Base-by-base conservation (phyloP, 2,888 invertebrate genomes). In the Drosophila limbata region DNA sequence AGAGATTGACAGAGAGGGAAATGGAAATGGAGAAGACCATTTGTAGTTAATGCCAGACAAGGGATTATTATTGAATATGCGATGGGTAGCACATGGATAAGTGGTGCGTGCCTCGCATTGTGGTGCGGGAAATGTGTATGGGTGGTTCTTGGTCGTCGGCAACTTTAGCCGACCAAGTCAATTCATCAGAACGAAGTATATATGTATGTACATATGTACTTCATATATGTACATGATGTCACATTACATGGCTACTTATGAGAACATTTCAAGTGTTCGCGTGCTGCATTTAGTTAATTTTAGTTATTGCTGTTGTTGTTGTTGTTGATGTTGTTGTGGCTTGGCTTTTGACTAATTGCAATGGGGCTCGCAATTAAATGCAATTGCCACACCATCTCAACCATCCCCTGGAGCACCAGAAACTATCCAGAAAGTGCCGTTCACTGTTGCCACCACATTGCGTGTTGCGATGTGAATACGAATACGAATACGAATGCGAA, bases 341-440 rank as follows among this genome's bases (percentile, higher is more conserved):
- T 48, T 61, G 65, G 69, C 75, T 71, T 77, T 81, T 73, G 76
- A 79, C 85, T 84, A 83, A 83, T 83, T 83, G 77, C 88, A 82
- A 67, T 76, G 77, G 68, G 69, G 56, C 63, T 69, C 21, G 69
- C 65, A 78, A 78, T 78, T 78, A 76, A 78, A 69, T 76, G 76
- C 76, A 76, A 78, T 76, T 73, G 75, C 69, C 47, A 50, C 40
- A 19, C 33, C 33, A 28, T 48, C n/a, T 25, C 25, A 19, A 13
- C 25, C 55, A 17, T 3, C 3, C 19, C 19, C 17, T 11, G 5
- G 3, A 45, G 13, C 9, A 19, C 8, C 13, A 11, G 13, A 25
- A n/a, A n/a, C 13, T 5, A 25, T 13, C 44, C 11, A 31, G 28
- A 48, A 11, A 31, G 33, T 11, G 13, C 19, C 33, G 48, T 33